Base-by-base conservation (phyloP, 2,113 vertebrate species). In the Oncorhynchus clarkii region DNA sequence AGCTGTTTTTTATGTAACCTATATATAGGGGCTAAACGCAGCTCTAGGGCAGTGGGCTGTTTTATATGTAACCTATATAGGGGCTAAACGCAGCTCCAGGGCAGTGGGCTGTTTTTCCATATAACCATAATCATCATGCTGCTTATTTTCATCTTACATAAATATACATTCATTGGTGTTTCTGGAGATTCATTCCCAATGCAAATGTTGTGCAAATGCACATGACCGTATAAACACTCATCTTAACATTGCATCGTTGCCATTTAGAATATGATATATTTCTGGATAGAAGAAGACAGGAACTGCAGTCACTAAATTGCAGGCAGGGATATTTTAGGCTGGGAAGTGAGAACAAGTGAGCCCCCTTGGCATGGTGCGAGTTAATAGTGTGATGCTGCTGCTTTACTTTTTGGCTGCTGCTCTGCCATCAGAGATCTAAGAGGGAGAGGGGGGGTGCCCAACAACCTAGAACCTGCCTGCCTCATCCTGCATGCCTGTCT, bases 101-200 rank as follows among this genome's bases (percentile, higher is more conserved):
- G 72, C 78, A 71, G 75, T 24, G 59, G 51, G 66, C 16, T 68
- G 29, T 31, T 68, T 7, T 31, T 8, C 20, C 14, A 45, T 3
- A 49, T 6, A 64, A 60, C 11, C 14, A 39, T 22, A 70, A 75
- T 85, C 77, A 78, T 68, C 73, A 74, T 11, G 0, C 6, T 34
- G 79, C 69, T 78, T 70, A 74, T 82, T 85, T 87, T 72, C 74
- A 79, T 75, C 72, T 80, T 79, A 81, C 7, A 20, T 62, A 69
- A 70, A 51, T 71, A 69, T 77, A 48, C 3, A 29, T 67, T 29
- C 4, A 4, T 72, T 80, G 77, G 78, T 72, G 78, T 79, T 79
- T 77, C 68, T 70, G 72, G 49, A 67, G 39, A 45, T 45, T 45
- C 39, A 11, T 45, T 45, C 39, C 39, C 9, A 45, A 45, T 45